Base-by-base conservation (phyloP, 2,888 invertebrate genomes). In the Cerastis leucographa region DNA sequence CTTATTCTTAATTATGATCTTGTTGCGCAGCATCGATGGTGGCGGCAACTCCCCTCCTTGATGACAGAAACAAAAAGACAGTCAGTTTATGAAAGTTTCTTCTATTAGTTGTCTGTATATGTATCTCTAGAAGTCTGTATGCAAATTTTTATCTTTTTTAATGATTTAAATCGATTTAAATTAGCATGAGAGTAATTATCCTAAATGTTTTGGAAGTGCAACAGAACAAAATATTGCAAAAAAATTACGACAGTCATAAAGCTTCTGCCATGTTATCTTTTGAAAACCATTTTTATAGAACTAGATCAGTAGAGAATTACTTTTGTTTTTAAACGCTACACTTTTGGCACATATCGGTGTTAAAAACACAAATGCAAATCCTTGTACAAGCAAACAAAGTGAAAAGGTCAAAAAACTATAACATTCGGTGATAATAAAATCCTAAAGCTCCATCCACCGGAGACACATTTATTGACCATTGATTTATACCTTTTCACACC, bases 1-100 rank as follows among this genome's bases (percentile, higher is more conserved):
- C 96, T 99, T 99, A 94, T 99, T 99, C 96, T 99, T 99, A 89
- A 99, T 99, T 85, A 99, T 98, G 88, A 99, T 99, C 96, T 99
- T 99, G 86, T 99, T 97, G 84, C 98, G 98, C 76, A 99, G 96
- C 78, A 97, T 91, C 56, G 98, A 97, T 1, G 99, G 99, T 73
- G 99, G 98, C 59, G 99, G 99, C 85, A 99, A 96, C 82, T 98
- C 97, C 90, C 97, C 96, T 93, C 98, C 99, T 97, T 85, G 96
- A 85, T 61, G 69, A 56, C 51, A 73, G 4, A 68, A 67, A 68
- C 1, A 40, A 74, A 54, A 29, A 0, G 6, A 40, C 9, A 46
- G 7, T n/a, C 17, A 29, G 25, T 40, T 46, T 46, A 25, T 56
- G 0, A 22, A 62, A 22, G 2, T 54, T 12, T 54, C 12, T n/a